Evolutionary conservation across 2,888 invertebrate genomes (phyloP).

Genomic region (Arge pagana): DNA sequence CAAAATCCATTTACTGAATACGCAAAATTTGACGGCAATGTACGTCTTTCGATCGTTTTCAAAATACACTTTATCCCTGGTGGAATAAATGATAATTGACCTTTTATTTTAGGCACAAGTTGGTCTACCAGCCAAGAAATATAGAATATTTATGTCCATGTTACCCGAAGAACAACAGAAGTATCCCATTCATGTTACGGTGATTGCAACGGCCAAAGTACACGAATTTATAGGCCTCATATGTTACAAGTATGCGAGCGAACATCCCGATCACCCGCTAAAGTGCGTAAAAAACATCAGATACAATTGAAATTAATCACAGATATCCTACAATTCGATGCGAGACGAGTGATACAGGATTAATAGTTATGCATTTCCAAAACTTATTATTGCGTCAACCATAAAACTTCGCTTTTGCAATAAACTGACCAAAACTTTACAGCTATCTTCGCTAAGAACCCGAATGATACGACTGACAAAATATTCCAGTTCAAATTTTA

Average conservation of each 20-base stretch:
- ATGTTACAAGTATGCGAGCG: constrained; percentile 75
- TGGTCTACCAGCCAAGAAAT: constrained; percentile 78
- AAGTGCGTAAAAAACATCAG: constrained; percentile 45
- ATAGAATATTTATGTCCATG: constrained; percentile 90
- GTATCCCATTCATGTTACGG: constrained; percentile 82
- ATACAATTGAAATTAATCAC: neutral
- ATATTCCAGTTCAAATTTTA: no score
- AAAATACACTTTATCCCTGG: neutral
- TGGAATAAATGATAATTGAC: constrained; percentile 11
- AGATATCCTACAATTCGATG: no score
- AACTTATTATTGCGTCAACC: neutral
- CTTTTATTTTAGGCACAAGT: constrained; percentile 65
- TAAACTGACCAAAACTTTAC: no score
- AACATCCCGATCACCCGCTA: constrained; percentile 55
- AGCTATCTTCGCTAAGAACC: no score
- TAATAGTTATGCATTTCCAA: no score
- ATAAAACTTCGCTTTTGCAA: no score
- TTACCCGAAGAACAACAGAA: constrained; percentile 77
- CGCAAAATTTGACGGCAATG: constrained; percentile 88
- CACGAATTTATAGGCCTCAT: constrained; percentile 90
- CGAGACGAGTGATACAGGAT: no score
- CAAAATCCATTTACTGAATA: constrained; percentile 88
- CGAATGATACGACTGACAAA: no score
- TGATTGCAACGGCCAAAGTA: constrained; percentile 84
- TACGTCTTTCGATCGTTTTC: constrained; percentile 32